phyloP scores from a whole-genome alignment of 2,797 vertebrate species.

The Megalops cyprinoides region DNA sequence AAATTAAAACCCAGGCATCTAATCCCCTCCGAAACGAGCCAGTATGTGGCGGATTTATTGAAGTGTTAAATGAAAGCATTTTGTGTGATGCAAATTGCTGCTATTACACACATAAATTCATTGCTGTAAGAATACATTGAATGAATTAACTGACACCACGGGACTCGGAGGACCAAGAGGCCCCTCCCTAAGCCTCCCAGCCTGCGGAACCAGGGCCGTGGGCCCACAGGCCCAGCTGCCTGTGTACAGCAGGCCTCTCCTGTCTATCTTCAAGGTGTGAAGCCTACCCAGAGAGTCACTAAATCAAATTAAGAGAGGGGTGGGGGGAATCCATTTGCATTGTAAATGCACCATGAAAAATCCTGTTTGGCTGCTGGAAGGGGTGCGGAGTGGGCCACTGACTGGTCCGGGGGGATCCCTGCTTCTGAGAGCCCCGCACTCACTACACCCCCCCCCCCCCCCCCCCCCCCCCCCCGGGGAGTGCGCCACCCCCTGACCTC shows the following conservation, averaged over 20 bases:
- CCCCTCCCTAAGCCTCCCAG: background rate
- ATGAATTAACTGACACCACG: constrained; percentile 32
- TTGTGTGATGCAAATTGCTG: constrained; percentile 36
- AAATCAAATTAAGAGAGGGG: constrained; percentile 59
- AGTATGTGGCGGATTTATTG: constrained; percentile 48
- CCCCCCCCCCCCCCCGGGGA: constrained; percentile 62
- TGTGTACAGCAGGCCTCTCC: constrained; percentile 31
- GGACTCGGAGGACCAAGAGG: background rate
- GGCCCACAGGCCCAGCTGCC: constrained; percentile 6
- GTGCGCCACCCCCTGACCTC: constrained; percentile 70
- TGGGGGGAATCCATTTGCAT: constrained; percentile 60
- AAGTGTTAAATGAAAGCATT: constrained; percentile 42
- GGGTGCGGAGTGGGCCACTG: constrained; percentile 27
- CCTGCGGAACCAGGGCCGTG: background rate
- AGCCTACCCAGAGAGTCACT: constrained; percentile 39
- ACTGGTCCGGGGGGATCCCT: constrained; percentile 49
- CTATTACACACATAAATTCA: constrained; percentile 26
- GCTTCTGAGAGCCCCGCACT: constrained; percentile 50
- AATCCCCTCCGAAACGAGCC: constrained; percentile 51
- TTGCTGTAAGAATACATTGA: constrained; percentile 19
- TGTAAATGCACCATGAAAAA: constrained; percentile 68
- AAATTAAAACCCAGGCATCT: constrained; percentile 58
- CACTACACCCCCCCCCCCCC: background rate
- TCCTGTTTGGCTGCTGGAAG: constrained; percentile 54
- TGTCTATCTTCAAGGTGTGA: constrained; percentile 33